These are phyloP conservation scores for Oligia strigilis DNA, from an alignment of 2,888 invertebrate genomes.

Conservation along the genomic window DNA sequence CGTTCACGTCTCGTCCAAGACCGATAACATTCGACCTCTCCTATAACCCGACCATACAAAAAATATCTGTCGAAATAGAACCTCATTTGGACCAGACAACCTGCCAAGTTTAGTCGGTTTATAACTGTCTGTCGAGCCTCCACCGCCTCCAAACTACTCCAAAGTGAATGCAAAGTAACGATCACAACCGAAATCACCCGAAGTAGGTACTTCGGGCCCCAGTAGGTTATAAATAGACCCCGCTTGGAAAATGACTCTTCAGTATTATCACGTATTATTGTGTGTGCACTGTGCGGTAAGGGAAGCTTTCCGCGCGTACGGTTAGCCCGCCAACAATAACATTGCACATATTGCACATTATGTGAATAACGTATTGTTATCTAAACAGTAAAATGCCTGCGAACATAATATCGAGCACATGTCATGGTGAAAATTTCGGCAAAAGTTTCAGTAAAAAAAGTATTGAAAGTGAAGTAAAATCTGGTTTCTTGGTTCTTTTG, in stretches of 20 bases:
- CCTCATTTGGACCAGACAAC: constrained; percentile 47
- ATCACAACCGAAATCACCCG: constrained; percentile 77
- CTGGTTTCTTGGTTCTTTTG: constrained; percentile 91
- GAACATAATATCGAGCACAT: constrained; percentile 80
- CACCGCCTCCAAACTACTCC: constrained; percentile 74
- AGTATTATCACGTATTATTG: constrained; percentile 79
- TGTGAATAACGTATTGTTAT: constrained; percentile 69
- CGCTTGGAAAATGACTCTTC: constrained; percentile 74
- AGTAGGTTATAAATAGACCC: constrained; percentile 78
- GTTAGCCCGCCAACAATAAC: constrained; percentile 67
- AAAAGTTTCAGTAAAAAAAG: constrained; percentile 78
- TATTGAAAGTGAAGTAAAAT: constrained; percentile 91
- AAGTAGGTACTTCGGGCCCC: constrained; percentile 70
- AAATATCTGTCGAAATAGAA: constrained; percentile 21
- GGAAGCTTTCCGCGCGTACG: constrained; percentile 62
- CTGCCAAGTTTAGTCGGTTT: constrained; percentile 59
- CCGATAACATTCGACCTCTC: constrained; percentile 65
- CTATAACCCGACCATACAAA: constrained; percentile 44
- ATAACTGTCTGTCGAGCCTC: constrained; percentile 67
- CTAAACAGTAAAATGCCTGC: constrained; percentile 84
- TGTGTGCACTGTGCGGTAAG: constrained; percentile 55
- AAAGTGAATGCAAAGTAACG: constrained; percentile 82
- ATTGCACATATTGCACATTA: constrained; percentile 70
- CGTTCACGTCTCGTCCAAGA: constrained; percentile 64
- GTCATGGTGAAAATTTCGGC: constrained; percentile 81